Evolutionary conservation across 53 echinoderm and acorn worm species (phyloP).

Genomic region (Astropecten irregularis): DNA sequence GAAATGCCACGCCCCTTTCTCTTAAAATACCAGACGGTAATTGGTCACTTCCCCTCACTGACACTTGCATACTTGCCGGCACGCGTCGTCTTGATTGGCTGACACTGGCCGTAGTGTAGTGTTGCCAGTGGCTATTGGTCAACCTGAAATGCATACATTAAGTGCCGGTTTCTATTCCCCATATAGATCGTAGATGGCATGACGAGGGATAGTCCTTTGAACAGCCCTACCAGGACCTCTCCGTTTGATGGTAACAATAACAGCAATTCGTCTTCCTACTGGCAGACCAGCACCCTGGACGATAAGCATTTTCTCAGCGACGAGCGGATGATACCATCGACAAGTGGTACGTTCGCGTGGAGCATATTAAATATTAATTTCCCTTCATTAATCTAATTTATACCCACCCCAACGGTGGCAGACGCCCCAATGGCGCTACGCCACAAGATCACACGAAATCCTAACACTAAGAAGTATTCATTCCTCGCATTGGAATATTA

Average conservation of each 20-base stretch:
- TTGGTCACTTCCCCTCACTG: slow-evolving; percentile 24
- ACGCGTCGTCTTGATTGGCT: not conserved
- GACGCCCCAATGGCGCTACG: not conserved
- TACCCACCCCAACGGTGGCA: slow-evolving; percentile 13
- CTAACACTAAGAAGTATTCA: too few relatives aligned
- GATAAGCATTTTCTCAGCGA: slow-evolving; percentile 56
- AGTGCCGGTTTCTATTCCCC: slow-evolving; percentile 22
- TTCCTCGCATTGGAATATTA: too few relatives aligned
- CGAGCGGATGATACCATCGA: slow-evolving; percentile 24
- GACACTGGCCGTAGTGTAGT: not conserved
- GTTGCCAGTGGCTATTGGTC: slow-evolving; percentile 8
- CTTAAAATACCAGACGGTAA: not conserved
- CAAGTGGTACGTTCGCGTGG: slow-evolving; percentile 36
- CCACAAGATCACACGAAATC: too few relatives aligned
- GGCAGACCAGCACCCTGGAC: slow-evolving; percentile 38
- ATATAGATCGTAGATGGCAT: slow-evolving; percentile 76
- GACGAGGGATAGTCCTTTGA: slow-evolving; percentile 62
- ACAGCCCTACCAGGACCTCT: slow-evolving; percentile 55
- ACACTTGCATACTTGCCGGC: not conserved
- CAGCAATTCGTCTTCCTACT: slow-evolving; percentile 39
- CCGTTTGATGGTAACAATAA: slow-evolving; percentile 67
- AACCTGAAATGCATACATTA: slow-evolving; percentile 10
- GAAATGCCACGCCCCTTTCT: not conserved
- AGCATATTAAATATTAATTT: slow-evolving; percentile 13
- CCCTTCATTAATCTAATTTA: slow-evolving; percentile 14